These are phyloP conservation scores for Carassius carassius DNA, from an alignment of 2,113 vertebrate species.

Conservation along the genomic window DNA sequence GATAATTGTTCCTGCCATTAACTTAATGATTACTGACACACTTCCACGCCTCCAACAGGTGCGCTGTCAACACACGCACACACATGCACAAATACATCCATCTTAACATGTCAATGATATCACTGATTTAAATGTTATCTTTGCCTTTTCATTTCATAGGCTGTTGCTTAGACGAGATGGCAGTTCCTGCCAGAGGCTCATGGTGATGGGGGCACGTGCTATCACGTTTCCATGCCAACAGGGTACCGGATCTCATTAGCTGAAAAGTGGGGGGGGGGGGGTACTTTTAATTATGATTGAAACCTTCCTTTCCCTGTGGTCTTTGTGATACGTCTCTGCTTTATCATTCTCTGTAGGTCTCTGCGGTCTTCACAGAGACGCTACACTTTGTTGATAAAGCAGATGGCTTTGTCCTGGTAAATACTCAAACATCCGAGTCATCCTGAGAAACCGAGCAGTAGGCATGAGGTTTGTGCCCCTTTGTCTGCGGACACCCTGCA, in stretches of 20 bases:
- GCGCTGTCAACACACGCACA: constrained; percentile 24
- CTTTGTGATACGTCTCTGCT: not conserved
- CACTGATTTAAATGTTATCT: not conserved
- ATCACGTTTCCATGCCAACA: constrained; percentile 64
- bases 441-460: not conserved
- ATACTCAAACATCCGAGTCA: not conserved
- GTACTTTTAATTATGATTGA: constrained; percentile 59
- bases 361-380: not conserved
- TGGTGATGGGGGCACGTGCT: constrained; percentile 19
- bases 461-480: constrained; percentile 13
- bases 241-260: constrained; percentile 57
- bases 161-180: constrained; percentile 15
- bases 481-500: constrained; percentile 40
- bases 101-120: constrained; percentile 8
- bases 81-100: constrained; percentile 16
- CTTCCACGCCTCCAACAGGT: constrained; percentile 47
- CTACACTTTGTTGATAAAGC: constrained; percentile 30
- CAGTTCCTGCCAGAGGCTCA: constrained; percentile 44
- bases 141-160: not conserved
- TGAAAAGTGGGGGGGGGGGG: constrained; percentile 43
- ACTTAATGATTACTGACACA: constrained; percentile 41
- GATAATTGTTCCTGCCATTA: constrained; percentile 40
- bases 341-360: constrained; percentile 16
- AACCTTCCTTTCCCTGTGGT: constrained; percentile 3
- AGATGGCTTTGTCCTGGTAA: constrained; percentile 32